phyloP scores from a whole-genome alignment of 1,140 invertebrate genomes.

The Heliconius hermathena region DNA sequence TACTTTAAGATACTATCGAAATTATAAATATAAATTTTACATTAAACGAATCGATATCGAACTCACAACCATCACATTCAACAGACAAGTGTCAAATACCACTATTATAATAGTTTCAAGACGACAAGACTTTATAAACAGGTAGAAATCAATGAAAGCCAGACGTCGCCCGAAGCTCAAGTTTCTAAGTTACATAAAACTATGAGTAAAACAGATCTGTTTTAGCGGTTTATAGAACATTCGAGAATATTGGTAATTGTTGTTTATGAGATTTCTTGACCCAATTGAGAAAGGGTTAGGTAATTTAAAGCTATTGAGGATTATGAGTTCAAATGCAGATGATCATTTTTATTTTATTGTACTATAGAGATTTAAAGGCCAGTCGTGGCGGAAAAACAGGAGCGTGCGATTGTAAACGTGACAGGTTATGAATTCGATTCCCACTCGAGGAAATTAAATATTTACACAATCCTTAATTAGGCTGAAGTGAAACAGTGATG shows the following conservation, averaged over 20 bases:
- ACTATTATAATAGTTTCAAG: not conserved
- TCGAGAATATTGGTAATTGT: not conserved
- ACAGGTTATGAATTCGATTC: too few relatives aligned
- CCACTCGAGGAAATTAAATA: too few relatives aligned
- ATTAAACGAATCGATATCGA: too few relatives aligned
- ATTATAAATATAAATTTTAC: too few relatives aligned
- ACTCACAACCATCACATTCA: too few relatives aligned
- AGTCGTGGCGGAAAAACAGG: too few relatives aligned
- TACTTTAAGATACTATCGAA: too few relatives aligned
- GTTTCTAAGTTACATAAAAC: conserved; percentile 24
- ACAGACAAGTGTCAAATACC: not conserved
- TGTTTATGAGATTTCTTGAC: not conserved
- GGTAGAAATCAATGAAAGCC: not conserved
- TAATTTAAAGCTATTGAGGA: not conserved
- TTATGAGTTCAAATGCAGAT: not conserved
- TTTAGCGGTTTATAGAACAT: not conserved
- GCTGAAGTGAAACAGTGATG: too few relatives aligned
- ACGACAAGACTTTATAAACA: not conserved
- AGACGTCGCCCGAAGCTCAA: not conserved
- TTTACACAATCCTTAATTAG: too few relatives aligned
- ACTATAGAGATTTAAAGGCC: too few relatives aligned
- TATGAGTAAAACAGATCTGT: conserved; percentile 18
- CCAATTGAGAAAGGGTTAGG: not conserved
- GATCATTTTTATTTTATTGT: not conserved
- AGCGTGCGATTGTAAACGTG: too few relatives aligned